Percentiles rank a stretch among this genome's conserved stretches.
phyloP scores from a whole-genome alignment of 2,888 invertebrate genomes.

The Pterobdella sp. region DNA sequence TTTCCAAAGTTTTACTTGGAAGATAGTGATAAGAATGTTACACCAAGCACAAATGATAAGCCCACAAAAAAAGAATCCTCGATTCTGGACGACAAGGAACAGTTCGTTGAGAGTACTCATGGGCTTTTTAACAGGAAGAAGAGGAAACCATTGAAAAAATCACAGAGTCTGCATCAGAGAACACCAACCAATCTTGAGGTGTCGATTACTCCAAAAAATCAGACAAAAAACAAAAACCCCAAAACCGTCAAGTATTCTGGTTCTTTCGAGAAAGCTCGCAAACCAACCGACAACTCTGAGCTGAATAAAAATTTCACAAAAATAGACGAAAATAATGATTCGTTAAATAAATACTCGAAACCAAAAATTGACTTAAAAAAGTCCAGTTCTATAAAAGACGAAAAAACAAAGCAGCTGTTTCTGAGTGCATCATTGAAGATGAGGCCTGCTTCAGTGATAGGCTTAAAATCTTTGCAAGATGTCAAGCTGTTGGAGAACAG shows the following conservation, averaged over 20 bases:
- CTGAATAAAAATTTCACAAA: not conserved
- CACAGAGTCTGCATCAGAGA: not conserved
- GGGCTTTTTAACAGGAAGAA: slow-evolving; percentile 14
- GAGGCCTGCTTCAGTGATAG: slow-evolving; percentile 21
- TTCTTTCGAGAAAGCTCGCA: not conserved
- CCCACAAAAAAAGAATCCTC: slow-evolving; percentile 12
- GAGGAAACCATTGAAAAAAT: slow-evolving; percentile 3
- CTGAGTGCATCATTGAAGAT: slow-evolving; percentile 6
- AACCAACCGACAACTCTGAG: not conserved
- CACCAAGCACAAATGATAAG: not conserved
- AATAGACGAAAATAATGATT: not conserved
- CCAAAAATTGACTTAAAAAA: not conserved
- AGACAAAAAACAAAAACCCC: not conserved
- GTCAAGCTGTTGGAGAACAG: not conserved
- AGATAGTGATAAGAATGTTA: too few relatives aligned
- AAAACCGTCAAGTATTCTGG: not conserved
- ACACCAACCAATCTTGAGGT: not conserved
- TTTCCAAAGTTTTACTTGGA: not conserved
- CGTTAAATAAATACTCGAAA: too few relatives aligned
- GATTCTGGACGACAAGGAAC: slow-evolving; percentile 6
- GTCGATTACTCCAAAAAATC: not conserved
- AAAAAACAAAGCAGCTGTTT: not conserved
- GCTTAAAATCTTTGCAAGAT: slow-evolving; percentile 22
- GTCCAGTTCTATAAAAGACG: slow-evolving; percentile 3
- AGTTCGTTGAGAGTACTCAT: slow-evolving; percentile 2